A percentile compares a stretch with the other conserved stretches of the same genome.
phyloP scores from a whole-genome alignment of 2,888 invertebrate genomes.

The Rugalucina vietnamica region DNA sequence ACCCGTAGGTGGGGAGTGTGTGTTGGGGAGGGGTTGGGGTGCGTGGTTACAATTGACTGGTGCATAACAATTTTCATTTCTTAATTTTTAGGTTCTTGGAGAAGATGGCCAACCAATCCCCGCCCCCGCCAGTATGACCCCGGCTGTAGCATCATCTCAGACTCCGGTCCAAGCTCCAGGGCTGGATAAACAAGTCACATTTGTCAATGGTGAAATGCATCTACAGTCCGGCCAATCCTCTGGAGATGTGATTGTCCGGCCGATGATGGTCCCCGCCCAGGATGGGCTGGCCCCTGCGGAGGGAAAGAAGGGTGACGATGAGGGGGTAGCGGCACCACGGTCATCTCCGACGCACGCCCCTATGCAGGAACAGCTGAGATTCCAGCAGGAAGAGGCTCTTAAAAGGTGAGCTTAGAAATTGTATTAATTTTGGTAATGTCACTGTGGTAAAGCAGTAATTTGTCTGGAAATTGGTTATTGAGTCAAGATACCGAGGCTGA shows the following conservation, averaged over 20 bases:
- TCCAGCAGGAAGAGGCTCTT: constrained; percentile 84
- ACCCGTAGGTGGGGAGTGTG: no score
- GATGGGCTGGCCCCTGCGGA: not conserved
- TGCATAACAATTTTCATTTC: no score
- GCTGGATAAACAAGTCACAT: constrained; percentile 57
- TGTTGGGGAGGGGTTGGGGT: no score
- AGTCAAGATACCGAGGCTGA: no score
- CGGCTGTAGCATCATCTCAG: constrained; percentile 31
- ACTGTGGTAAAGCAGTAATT: no score
- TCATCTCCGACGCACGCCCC: constrained; percentile 67
- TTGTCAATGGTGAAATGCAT: constrained; percentile 61
- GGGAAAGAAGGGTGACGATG: not conserved
- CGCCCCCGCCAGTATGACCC: constrained; percentile 46
- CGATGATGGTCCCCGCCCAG: not conserved
- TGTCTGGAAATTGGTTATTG: no score
- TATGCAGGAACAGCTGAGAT: constrained; percentile 65
- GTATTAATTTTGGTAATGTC: no score
- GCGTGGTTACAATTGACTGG: no score
- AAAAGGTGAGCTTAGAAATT: constrained; percentile 81
- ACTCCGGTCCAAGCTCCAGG: constrained; percentile 42
- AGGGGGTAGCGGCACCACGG: constrained; percentile 61
- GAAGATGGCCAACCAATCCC: constrained; percentile 28
- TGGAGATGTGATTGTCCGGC: constrained; percentile 1
- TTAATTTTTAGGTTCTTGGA: no score
- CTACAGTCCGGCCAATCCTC: constrained; percentile 43